phyloP scores from a whole-genome alignment of 2,888 invertebrate genomes.

The Isotomurus palustris region DNA sequence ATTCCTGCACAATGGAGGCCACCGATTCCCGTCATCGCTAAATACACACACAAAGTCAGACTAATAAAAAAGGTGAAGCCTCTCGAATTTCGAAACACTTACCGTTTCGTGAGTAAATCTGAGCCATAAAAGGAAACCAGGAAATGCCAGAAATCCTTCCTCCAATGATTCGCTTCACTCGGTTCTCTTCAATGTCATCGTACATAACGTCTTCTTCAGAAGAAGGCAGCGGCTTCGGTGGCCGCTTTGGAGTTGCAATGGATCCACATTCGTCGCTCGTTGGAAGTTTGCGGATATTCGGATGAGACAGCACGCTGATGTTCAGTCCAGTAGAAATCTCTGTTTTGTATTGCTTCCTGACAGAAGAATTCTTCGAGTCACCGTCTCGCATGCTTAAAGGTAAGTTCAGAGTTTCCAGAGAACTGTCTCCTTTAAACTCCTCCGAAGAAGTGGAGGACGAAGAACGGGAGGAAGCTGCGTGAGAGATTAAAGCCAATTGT shows the following conservation, averaged over 20 bases:
- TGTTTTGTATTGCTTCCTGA: slow-evolving; percentile 4
- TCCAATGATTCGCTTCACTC: slow-evolving; percentile 31
- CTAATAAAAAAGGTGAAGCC: neutral
- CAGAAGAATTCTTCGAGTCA: neutral
- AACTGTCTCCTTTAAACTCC: no score
- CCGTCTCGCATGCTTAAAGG: neutral
- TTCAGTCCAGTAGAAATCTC: slow-evolving; percentile 26
- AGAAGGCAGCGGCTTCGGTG: neutral
- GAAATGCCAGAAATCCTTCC: slow-evolving; percentile 19
- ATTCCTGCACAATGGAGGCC: slow-evolving; percentile 93
- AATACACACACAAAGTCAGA: neutral
- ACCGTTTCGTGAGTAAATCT: slow-evolving; percentile 31
- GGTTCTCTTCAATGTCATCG: neutral
- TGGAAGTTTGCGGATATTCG: slow-evolving; percentile 10
- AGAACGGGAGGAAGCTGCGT: neutral
- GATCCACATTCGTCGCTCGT: slow-evolving; percentile 15
- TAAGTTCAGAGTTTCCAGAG: neutral
- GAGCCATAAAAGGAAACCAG: slow-evolving; percentile 35
- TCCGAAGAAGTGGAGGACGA: neutral
- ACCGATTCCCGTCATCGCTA: neutral
- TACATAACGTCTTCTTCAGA: neutral
- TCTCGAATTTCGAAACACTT: neutral
- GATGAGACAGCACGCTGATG: slow-evolving; percentile 16
- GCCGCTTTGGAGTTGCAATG: neutral
- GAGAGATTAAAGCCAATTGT: slow-evolving; percentile 10